phyloP scores from a whole-genome alignment of 1,140 invertebrate species.

The Zophobas morio region DNA sequence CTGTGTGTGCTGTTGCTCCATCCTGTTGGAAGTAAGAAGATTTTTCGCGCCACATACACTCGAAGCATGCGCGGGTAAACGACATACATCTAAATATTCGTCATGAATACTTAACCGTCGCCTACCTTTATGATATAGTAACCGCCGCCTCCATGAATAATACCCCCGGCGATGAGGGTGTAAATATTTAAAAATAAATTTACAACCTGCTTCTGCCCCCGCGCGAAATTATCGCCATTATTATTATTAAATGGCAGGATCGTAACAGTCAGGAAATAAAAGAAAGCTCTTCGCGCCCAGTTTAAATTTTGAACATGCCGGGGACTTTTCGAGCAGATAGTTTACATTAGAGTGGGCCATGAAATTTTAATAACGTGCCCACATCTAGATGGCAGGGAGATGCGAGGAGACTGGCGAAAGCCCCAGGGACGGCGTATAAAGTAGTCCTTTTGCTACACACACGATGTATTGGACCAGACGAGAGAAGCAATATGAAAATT shows the following conservation, averaged over 20 bases:
- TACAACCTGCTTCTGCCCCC: not conserved
- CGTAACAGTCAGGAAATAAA: constrained; percentile 44
- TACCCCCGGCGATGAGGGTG: not conserved
- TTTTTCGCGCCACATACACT: too few species aligned
- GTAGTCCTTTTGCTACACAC: constrained; percentile 37
- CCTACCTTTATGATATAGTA: not conserved
- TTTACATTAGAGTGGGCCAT: constrained; percentile 56
- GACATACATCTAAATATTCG: not conserved
- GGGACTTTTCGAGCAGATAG: constrained; percentile 56
- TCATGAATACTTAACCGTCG: not conserved
- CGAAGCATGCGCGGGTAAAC: too few species aligned
- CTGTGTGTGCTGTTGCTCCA: too few species aligned
- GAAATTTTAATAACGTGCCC: constrained; percentile 55
- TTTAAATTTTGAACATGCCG: constrained; percentile 56
- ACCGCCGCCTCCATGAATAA: not conserved
- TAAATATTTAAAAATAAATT: constrained; percentile 39
- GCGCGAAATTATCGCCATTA: constrained; percentile 28
- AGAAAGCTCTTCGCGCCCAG: constrained; percentile 48
- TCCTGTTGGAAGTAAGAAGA: too few species aligned
- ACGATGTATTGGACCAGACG: constrained; percentile 39
- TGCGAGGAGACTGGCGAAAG: constrained; percentile 34
- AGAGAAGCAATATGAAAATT: constrained; percentile 42
- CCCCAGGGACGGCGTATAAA: constrained; percentile 50
- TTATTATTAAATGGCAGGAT: constrained; percentile 29
- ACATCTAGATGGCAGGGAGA: constrained; percentile 41